These are phyloP conservation scores for Rhopalosiphum nymphaeae DNA, from an alignment of 2,888 invertebrate genomes.

Conservation along the genomic window DNA sequence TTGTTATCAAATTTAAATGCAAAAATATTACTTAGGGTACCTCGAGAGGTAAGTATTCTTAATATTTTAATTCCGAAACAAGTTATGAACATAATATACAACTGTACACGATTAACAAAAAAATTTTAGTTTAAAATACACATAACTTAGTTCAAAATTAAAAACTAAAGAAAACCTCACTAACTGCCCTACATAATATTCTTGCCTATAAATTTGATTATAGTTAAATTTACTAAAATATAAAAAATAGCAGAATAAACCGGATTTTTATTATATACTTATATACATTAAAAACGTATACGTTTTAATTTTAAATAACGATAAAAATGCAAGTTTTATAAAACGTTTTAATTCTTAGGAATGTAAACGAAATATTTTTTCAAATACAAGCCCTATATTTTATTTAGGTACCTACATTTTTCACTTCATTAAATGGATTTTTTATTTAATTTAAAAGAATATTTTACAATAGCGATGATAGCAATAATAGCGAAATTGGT, in stretches of 20 bases:
- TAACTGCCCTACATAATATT: neutral
- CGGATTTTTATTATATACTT: neutral
- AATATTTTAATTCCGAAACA: neutral
- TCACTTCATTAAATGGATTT: no score
- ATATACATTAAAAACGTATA: neutral
- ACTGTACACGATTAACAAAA: neutral
- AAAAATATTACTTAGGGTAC: neutral
- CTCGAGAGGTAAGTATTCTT: neutral
- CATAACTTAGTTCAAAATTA: neutral
- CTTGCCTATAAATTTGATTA: neutral
- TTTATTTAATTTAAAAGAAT: no score
- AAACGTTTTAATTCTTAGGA: neutral
- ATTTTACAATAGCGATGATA: no score
- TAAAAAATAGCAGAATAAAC: neutral
- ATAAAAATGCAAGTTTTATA: neutral
- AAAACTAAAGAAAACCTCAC: neutral
- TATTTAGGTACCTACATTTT: no score
- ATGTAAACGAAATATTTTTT: neutral
- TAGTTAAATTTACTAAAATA: neutral
- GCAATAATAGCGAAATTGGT: no score
- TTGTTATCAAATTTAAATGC: neutral
- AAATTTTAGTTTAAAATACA: neutral
- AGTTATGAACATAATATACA: neutral
- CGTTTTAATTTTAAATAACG: neutral
- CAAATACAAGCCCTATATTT: no score